Percentiles rank a stretch among this genome's conserved stretches.
phyloP scores from a whole-genome alignment of 2,797 vertebrate species.

The Prunella strophiata region DNA sequence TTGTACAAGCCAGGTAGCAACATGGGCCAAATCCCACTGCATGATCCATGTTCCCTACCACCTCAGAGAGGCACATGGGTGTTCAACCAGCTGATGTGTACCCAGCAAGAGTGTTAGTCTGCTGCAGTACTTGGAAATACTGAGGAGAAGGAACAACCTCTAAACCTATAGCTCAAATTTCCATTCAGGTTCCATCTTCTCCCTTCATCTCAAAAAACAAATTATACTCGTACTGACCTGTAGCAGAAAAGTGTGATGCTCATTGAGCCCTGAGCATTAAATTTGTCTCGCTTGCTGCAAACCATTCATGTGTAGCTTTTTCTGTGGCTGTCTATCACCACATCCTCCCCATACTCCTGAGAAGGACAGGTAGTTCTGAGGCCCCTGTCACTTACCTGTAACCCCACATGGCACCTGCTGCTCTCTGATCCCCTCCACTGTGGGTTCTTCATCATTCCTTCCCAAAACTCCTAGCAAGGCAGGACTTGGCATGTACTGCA shows the following conservation, averaged over 20 bases:
- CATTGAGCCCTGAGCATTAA: not conserved
- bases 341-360: not conserved
- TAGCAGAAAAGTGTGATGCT: not conserved
- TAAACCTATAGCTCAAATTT: not conserved
- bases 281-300: not conserved
- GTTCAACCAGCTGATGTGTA: not conserved
- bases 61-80: not conserved
- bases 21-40: not conserved
- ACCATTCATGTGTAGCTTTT: rapidly evolving
- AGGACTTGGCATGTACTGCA: not conserved
- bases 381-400: not conserved
- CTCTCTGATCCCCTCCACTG: not conserved
- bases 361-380: not conserved
- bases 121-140: not conserved
- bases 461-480: not conserved
- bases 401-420: not conserved
- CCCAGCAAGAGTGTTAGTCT: rapidly evolving
- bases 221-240: not conserved
- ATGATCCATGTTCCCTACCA: not conserved
- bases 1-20: not conserved
- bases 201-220: not conserved
- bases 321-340: not conserved
- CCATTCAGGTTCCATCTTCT: not conserved
- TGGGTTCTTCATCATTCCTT: not conserved
- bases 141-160: not conserved